These are phyloP conservation scores for Lucinisca nassula DNA, from an alignment of 2,888 invertebrate genomes.

Conservation along the genomic window DNA sequence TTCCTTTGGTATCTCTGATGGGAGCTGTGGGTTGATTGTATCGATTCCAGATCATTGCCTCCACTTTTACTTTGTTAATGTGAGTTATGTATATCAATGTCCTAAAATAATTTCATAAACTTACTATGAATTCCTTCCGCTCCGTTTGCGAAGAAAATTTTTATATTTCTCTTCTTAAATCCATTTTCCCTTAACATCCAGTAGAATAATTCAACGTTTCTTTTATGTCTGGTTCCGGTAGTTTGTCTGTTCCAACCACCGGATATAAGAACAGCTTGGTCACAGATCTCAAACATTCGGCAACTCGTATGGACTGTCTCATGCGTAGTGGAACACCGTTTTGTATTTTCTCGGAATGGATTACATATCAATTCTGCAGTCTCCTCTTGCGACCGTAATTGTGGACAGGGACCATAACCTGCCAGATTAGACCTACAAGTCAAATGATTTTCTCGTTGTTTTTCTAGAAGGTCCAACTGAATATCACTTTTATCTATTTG, in stretches of 20 bases:
- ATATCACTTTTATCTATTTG: conserved; percentile 70
- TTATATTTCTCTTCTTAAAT: conserved; percentile 88
- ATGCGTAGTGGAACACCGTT: conserved; percentile 88
- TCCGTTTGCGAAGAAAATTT: conserved; percentile 89
- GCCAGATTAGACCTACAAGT: conserved; percentile 80
- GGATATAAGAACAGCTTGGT: conserved; percentile 89
- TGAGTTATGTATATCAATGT: too few relatives aligned
- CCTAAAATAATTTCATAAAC: too few relatives aligned
- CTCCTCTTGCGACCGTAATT: conserved; percentile 87
- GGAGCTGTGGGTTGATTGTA: too few relatives aligned
- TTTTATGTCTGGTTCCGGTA: conserved; percentile 85
- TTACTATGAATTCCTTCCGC: conserved; percentile 84
- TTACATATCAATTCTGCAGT: conserved; percentile 88
- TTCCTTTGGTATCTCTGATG: too few relatives aligned
- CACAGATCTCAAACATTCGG: conserved; percentile 89
- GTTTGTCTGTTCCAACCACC: conserved; percentile 89
- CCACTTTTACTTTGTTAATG: too few relatives aligned
- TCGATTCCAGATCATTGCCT: too few relatives aligned
- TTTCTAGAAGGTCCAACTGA: conserved; percentile 56
- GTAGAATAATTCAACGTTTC: conserved; percentile 87
- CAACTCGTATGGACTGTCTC: conserved; percentile 88
- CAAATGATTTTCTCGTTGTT: conserved; percentile 81
- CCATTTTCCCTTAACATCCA: conserved; percentile 88
- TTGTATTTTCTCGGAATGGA: conserved; percentile 88
- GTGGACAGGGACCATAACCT: conserved; percentile 87